Percentiles rank a stretch among this genome's conserved stretches.
phyloP scores from a whole-genome alignment of 2,888 invertebrate genomes.

The Ophion ellenae region DNA sequence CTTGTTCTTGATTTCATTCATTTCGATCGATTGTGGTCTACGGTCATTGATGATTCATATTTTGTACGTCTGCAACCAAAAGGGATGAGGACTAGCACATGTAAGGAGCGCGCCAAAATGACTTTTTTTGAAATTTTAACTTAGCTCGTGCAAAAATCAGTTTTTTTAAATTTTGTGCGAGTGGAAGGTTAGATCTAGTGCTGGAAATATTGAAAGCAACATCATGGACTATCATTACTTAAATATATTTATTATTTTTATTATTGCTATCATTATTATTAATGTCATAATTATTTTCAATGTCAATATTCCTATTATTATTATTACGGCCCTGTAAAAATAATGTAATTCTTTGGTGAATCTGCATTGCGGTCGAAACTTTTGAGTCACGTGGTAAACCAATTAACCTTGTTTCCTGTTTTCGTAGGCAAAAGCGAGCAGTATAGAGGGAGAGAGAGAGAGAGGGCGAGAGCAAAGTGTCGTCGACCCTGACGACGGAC shows the following conservation, averaged over 20 bases:
- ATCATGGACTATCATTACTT: too few relatives aligned
- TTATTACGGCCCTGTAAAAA: background rate
- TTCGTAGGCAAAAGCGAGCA: background rate
- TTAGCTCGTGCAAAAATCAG: too few relatives aligned
- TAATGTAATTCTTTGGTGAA: background rate
- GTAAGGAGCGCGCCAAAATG: too few relatives aligned
- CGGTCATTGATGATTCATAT: too few relatives aligned
- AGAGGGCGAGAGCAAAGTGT: background rate
- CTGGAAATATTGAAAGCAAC: too few relatives aligned
- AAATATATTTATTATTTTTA: too few relatives aligned
- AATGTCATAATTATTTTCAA: background rate
- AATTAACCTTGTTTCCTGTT: conserved; percentile 20
- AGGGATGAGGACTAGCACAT: too few relatives aligned
- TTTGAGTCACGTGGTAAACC: background rate
- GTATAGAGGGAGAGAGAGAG: background rate
- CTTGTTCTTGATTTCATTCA: background rate
- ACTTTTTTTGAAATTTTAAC: background rate
- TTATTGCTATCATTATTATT: background rate
- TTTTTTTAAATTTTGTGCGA: too few relatives aligned
- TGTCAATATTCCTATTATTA: background rate
- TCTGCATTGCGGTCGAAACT: background rate
- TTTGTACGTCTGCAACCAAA: too few relatives aligned
- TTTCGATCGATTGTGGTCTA: too few relatives aligned
- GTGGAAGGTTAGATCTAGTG: too few relatives aligned
- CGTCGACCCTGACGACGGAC: conserved; percentile 46